A percentile compares a stretch with the other conserved stretches of the same genome.
phyloP scores from a whole-genome alignment of 2,797 vertebrate genomes.

The Pithecia hirsuta region DNA sequence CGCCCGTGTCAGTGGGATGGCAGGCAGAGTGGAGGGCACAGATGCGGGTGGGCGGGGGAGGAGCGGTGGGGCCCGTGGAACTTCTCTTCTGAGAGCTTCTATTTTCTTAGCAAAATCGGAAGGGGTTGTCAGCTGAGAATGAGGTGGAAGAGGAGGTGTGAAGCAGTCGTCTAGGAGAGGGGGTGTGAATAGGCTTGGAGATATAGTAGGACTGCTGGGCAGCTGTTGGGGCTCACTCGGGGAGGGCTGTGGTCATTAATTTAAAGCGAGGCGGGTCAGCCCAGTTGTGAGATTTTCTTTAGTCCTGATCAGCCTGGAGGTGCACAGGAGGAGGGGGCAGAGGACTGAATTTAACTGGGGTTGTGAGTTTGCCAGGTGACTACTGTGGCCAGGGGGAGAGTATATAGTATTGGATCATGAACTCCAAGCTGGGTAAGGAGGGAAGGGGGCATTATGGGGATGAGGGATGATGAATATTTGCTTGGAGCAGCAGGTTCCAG shows the following conservation, averaged over 20 bases:
- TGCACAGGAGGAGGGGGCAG: neutral
- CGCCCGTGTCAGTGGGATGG: neutral
- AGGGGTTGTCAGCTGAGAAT: conserved; percentile 61
- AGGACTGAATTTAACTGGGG: neutral
- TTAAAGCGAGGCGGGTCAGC: neutral
- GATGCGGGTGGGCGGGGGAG: conserved; percentile 61
- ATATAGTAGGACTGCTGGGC: neutral
- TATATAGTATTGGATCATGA: neutral
- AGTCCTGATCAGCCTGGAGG: neutral
- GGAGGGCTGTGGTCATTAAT: neutral
- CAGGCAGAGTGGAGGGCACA: conserved; percentile 50
- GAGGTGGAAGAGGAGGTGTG: conserved; percentile 53
- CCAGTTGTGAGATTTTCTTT: neutral
- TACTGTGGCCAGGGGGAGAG: neutral
- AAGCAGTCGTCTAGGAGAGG: conserved; percentile 42
- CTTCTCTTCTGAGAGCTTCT: conserved; percentile 58
- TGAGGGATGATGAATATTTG: neutral
- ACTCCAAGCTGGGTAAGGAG: neutral
- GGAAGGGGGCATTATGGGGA: neutral
- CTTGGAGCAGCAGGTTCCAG: neutral
- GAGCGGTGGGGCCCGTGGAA: neutral
- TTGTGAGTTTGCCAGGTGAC: neutral
- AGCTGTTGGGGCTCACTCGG: neutral
- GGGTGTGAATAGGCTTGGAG: conserved; percentile 33
- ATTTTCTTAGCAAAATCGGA: conserved; percentile 65